Base-by-base conservation (phyloP, 2,888 invertebrate species). In the Dryobota labecula region DNA sequence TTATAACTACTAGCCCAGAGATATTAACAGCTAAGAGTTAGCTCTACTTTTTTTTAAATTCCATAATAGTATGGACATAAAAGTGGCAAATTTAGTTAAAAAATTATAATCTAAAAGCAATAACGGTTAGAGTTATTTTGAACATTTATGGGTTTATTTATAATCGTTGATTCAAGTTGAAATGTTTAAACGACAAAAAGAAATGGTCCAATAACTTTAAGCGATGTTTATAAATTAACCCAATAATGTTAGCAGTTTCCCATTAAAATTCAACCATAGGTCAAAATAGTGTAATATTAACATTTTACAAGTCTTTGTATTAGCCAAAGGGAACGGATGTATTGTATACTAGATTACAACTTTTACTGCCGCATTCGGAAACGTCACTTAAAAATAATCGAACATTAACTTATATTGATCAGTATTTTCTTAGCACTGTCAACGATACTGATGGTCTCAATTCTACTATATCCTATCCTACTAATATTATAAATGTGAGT, bases 271-370 rank as follows among this genome's bases (percentile, higher is more conserved):
- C 67, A 68, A 61, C 11, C 43, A 43, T 73, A 61, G 27, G 30
- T 53, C 27, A 24, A 47, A 54, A 63, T 68, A 73, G 45, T 45
- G 7, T 53, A 60, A 68, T 66, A 53, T 15, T 51, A 7, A 7
- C 27, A 27, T 51, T 54, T 57, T 60, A 51, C 33, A 64, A 33
- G 53, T 74, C 38, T 64, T 63, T 67, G 51, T 74, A 68, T 67
- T 76, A 77, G 74, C 82, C 83, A 84, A 83, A 80, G 79, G 76
- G 73, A 73, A 73, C 65, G 83, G 64, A 70, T 72, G 71, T 84
- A 70, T 73, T 68, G 58, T 70, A 61, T 58, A 61, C 47, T 64
- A 79, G 73, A 47, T 69, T 49, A 18, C 36, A 68, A 73, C n/a
- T 63, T 54, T 47, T 54, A 73, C 53, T 72, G 73, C 73, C 71